A percentile compares a stretch with the other conserved stretches of the same genome.
Conservation (phyloP, 2,113 vertebrate genomes). For the Thalassarche chlororhynchos region DNA sequence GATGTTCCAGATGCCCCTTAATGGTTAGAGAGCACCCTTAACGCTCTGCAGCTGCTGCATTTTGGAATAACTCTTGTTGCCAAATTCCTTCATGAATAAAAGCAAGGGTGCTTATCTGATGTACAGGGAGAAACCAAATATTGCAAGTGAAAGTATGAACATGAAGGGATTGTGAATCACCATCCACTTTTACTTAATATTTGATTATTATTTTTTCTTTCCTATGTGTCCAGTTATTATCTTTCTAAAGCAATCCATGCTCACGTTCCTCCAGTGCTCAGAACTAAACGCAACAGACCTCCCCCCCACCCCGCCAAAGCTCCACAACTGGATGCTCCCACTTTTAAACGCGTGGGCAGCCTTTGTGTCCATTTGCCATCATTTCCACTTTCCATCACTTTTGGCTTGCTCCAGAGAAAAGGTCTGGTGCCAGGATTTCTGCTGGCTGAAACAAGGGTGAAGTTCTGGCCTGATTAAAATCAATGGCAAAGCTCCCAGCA, state of each 20-base stretch:
- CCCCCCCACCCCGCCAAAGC: neutral
- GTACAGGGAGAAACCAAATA: neutral
- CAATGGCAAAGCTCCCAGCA: constrained; percentile 20
- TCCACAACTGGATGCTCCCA: neutral
- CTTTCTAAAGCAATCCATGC: neutral
- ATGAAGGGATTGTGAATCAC: neutral
- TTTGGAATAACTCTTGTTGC: constrained; percentile 6
- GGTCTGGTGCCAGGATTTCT: constrained; percentile 24
- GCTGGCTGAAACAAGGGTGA: constrained; percentile 33
- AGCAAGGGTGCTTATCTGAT: neutral
- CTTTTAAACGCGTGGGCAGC: neutral
- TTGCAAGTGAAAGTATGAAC: neutral
- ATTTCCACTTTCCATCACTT: neutral
- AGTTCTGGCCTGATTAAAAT: constrained; percentile 36
- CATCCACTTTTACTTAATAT: neutral
- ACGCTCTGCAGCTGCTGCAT: constrained; percentile 31
- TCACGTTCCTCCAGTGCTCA: neutral
- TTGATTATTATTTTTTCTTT: neutral
- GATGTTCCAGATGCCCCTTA: constrained; percentile 47
- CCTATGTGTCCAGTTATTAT: neutral
- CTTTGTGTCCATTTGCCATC: neutral
- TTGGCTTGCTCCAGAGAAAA: neutral
- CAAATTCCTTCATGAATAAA: constrained; percentile 1
- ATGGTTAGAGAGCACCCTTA: constrained; percentile 31
- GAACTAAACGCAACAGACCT: neutral